These are phyloP conservation scores for Drosophila pruinosa DNA, from an alignment of 1,140 invertebrate species.

Conservation along the genomic window DNA sequence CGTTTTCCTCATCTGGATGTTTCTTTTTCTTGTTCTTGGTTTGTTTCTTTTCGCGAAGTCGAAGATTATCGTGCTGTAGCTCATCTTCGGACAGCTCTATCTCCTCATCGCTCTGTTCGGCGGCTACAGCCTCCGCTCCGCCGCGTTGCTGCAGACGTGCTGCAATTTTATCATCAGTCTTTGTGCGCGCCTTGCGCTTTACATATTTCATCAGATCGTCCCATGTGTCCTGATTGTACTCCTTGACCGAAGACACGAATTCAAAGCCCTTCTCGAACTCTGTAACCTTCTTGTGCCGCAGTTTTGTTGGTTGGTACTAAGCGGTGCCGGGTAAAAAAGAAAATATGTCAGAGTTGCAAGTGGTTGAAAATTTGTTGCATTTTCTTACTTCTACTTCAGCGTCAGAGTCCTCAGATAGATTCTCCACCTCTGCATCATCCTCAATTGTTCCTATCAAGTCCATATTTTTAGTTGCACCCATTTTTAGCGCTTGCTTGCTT, in stretches of 20 bases:
- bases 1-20: constrained; percentile 79
- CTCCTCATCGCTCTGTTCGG: constrained; percentile 74
- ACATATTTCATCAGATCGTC: constrained; percentile 93
- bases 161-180: constrained; percentile 92
- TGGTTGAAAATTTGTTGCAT: background rate
- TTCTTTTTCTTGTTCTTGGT: constrained; percentile 85
- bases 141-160: constrained; percentile 84
- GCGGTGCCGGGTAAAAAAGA: constrained; percentile 22
- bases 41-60: constrained; percentile 84
- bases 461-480: constrained; percentile 72
- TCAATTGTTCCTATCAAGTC: constrained; percentile 87
- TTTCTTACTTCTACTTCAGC: constrained; percentile 89
- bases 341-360: constrained; percentile 25
- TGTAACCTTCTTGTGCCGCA: constrained; percentile 87
- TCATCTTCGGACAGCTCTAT: constrained; percentile 88
- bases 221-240: constrained; percentile 93
- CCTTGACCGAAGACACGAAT: constrained; percentile 88
- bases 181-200: constrained; percentile 90
- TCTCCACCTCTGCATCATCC: constrained; percentile 90
- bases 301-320: constrained; percentile 91
- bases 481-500: constrained; percentile 41
- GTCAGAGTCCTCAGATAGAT: constrained; percentile 92
- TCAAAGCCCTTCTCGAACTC: constrained; percentile 90
- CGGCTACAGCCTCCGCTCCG: constrained; percentile 81
- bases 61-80: constrained; percentile 87